phyloP scores from a whole-genome alignment of 1,140 invertebrate species.

The Bursaphelenchus mucronatus region DNA sequence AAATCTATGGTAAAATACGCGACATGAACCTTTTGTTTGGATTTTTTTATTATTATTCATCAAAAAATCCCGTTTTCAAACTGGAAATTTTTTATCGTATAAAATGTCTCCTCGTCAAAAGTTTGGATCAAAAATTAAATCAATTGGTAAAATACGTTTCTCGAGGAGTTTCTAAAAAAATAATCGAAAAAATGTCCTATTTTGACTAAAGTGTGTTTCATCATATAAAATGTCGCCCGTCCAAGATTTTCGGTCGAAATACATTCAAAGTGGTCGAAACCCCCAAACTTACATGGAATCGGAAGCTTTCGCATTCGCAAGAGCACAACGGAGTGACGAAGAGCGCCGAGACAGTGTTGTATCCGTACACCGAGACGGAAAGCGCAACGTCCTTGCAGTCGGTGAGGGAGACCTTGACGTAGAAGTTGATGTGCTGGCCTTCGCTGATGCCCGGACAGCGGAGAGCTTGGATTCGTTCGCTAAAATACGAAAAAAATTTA shows the following conservation, averaged over 20 bases:
- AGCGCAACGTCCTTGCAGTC: constrained; percentile 51
- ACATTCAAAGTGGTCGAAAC: no score
- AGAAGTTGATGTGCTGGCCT: constrained; percentile 50
- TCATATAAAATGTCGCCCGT: background rate
- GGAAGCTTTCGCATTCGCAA: constrained; percentile 56
- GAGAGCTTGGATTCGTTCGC: constrained; percentile 38
- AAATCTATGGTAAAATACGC: no score
- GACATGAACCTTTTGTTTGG: no score
- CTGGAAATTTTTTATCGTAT: no score
- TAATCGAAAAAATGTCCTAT: no score
- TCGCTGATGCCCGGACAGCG: constrained; percentile 43
- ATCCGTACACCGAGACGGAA: constrained; percentile 55
- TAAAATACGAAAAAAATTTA: constrained; percentile 22
- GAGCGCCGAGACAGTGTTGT: constrained; percentile 55
- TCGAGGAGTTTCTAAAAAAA: no score
- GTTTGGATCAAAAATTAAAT: no score
- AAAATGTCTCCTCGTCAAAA: no score
- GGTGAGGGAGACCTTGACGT: constrained; percentile 49
- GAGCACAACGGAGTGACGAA: constrained; percentile 59
- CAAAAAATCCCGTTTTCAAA: no score
- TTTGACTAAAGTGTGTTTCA: background rate
- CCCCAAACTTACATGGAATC: constrained; percentile 43
- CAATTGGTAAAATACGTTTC: no score
- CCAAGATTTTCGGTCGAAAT: no score
- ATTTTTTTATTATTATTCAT: no score